Percentiles rank a stretch among this genome's conserved stretches.
Evolutionary conservation across 2,888 invertebrate species (phyloP).

Genomic region (Lycocerus yunnanus): DNA sequence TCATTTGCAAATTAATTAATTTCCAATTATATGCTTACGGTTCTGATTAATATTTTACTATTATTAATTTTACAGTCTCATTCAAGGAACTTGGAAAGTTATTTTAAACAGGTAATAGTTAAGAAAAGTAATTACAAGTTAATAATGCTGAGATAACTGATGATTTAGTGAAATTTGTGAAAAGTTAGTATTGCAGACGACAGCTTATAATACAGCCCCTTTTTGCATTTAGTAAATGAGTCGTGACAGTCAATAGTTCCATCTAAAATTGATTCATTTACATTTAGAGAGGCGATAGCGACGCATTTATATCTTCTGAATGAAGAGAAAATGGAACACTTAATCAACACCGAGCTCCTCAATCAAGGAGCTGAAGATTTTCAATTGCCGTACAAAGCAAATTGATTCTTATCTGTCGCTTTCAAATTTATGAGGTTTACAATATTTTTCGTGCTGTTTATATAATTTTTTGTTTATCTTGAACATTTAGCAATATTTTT

Average conservation of each 20-base stretch:
- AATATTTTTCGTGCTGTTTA: not conserved
- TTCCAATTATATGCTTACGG: too few species aligned
- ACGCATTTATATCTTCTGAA: constrained; percentile 28
- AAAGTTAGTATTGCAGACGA: constrained; percentile 21
- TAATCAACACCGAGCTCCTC: constrained; percentile 29
- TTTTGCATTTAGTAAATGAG: constrained; percentile 26
- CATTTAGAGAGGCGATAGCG: constrained; percentile 30
- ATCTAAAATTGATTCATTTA: constrained; percentile 30
- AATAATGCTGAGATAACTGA: constrained; percentile 16
- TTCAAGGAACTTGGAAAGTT: not conserved
- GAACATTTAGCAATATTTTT: not conserved
- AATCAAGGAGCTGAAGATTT: constrained; percentile 28
- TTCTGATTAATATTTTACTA: not conserved
- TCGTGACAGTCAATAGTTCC: constrained; percentile 27
- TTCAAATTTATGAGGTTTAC: constrained; percentile 11
- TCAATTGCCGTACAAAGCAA: constrained; percentile 24
- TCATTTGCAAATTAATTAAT: too few species aligned
- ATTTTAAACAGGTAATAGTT: constrained; percentile 10
- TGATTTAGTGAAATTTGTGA: constrained; percentile 20
- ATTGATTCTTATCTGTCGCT: constrained; percentile 26
- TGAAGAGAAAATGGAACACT: constrained; percentile 29
- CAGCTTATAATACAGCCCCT: constrained; percentile 22
- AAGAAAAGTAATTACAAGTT: constrained; percentile 10
- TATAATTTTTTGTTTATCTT: not conserved
- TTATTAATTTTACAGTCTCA: not conserved